Conservation (phyloP, 2,797 vertebrate species). For the Yasuhikotakia modesta region DNA sequence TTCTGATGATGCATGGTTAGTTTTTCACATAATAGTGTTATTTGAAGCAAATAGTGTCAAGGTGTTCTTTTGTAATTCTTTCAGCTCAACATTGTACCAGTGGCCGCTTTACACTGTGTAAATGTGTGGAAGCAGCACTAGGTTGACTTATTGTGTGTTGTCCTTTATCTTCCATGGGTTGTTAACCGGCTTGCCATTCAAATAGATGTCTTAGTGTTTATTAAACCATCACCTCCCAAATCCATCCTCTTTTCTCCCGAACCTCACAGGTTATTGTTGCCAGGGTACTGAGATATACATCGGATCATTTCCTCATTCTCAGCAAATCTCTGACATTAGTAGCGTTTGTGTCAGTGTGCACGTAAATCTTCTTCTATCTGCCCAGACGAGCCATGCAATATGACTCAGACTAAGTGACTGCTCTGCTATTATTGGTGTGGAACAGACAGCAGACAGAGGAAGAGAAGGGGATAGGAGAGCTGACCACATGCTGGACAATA, state of each 20-base stretch:
- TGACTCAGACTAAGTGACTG: constrained; percentile 71
- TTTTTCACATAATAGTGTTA: constrained; percentile 23
- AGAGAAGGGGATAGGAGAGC: constrained; percentile 71
- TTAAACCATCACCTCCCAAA: constrained; percentile 34
- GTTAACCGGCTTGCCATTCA: constrained; percentile 22
- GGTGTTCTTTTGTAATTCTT: constrained; percentile 22
- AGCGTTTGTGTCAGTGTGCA: constrained; percentile 40
- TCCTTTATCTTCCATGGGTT: constrained; percentile 39
- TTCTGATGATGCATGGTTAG: constrained; percentile 18
- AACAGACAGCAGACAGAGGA: constrained; percentile 60
- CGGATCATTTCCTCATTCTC: constrained; percentile 60
- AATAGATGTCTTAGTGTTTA: constrained; percentile 46
- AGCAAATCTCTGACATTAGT: constrained; percentile 54
- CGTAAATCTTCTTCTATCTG: constrained; percentile 59
- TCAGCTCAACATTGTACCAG: constrained; percentile 12
- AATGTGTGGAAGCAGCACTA: constrained; percentile 22
- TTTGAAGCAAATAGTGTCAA: constrained; percentile 26
- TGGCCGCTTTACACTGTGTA: neutral
- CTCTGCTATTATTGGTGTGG: constrained; percentile 63
- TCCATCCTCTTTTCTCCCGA: constrained; percentile 16
- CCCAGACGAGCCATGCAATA: constrained; percentile 40
- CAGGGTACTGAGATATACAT: constrained; percentile 39
- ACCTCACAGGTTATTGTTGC: constrained; percentile 38
- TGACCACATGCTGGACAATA: constrained; percentile 77
- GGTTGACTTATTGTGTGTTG: constrained; percentile 44